Percentiles rank a stretch among this genome's conserved stretches.
These are phyloP conservation scores for Drosophila helvetica DNA, from an alignment of 2,888 invertebrate genomes.

Conservation along the genomic window DNA sequence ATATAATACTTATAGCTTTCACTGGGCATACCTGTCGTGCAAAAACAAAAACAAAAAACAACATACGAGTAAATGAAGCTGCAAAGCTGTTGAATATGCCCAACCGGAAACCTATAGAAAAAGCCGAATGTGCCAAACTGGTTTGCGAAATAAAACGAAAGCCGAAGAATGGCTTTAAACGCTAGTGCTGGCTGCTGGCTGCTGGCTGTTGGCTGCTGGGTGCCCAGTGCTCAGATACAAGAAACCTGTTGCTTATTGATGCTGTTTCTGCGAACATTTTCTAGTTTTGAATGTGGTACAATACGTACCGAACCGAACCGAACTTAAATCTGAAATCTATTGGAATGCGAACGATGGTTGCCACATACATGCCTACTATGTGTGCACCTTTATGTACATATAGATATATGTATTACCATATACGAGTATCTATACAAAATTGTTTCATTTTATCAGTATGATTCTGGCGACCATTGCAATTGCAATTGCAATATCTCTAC, in stretches of 20 bases:
- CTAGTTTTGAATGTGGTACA: constrained; percentile 53
- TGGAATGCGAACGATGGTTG: constrained; percentile 53
- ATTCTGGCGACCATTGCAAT: constrained; percentile 5
- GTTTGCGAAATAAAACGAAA: constrained; percentile 52
- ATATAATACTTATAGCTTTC: not conserved
- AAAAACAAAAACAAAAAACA: not conserved
- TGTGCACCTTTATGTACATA: not conserved
- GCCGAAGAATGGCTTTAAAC: constrained; percentile 52
- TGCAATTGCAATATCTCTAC: not conserved
- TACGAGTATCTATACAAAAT: not conserved
- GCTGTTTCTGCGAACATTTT: constrained; percentile 50
- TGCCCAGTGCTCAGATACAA: constrained; percentile 39
- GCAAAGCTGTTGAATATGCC: constrained; percentile 43
- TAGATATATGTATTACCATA: too few species aligned
- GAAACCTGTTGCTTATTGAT: constrained; percentile 49
- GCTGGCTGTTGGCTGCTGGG: constrained; percentile 24
- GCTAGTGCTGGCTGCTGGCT: constrained; percentile 19
- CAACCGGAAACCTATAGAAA: constrained; percentile 52
- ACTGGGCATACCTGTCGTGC: constrained; percentile 3
- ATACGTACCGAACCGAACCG: constrained; percentile 35
- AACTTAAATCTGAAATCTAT: constrained; percentile 50
- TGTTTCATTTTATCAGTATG: constrained; percentile 9
- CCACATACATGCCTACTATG: constrained; percentile 31
- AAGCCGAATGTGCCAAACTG: constrained; percentile 52
- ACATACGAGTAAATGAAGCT: not conserved